phyloP scores from a whole-genome alignment of 1,140 invertebrate species.

The Drosophila parvula region DNA sequence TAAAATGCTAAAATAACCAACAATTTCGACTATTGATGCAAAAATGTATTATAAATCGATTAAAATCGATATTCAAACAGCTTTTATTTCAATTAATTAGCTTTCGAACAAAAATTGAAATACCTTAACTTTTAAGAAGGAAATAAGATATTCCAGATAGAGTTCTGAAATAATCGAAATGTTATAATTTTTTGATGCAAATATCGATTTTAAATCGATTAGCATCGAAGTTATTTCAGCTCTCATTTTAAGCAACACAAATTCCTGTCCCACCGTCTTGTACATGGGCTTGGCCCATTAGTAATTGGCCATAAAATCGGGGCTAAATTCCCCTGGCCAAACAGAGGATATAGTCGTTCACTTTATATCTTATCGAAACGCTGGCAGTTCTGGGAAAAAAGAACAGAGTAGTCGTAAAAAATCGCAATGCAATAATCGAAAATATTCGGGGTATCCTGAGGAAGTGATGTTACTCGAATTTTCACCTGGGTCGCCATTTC shows the following conservation, averaged over 20 bases:
- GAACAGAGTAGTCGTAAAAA: not conserved
- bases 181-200: not conserved
- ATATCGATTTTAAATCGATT: not conserved
- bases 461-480: slow-evolving; percentile 42
- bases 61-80: no score
- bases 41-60: no score
- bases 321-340: not conserved
- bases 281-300: slow-evolving; percentile 20
- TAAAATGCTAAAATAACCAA: no score
- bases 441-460: slow-evolving; percentile 51
- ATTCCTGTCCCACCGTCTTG: not conserved
- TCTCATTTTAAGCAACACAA: not conserved
- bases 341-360: slow-evolving; percentile 3
- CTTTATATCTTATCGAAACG: slow-evolving; percentile 21
- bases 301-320: slow-evolving; percentile 1
- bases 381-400: slow-evolving; percentile 11
- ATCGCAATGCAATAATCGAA: not conserved
- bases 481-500: slow-evolving; percentile 30
- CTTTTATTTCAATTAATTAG: no score
- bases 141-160: no score
- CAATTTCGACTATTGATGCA: no score
- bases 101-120: no score
- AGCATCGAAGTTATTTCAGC: not conserved
- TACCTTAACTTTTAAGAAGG: no score
- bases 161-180: not conserved